Evolutionary conservation across 2,888 invertebrate species (phyloP), one percentile per base, ranked within the genome.

Genomic region (Pyrgus malvae): DNA sequence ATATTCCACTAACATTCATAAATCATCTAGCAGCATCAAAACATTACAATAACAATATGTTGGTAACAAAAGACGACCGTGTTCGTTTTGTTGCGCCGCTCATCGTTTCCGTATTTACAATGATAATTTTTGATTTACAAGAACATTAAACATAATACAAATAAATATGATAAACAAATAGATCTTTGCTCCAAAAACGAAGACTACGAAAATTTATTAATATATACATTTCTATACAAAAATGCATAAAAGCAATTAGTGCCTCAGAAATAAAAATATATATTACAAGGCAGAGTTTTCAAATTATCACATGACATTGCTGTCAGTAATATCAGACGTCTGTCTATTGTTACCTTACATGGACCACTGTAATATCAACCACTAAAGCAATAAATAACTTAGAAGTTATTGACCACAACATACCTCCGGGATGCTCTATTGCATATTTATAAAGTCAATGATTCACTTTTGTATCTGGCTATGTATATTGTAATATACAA

Each of bases 1-100:
- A 82, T 85, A 86, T 84, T 87, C 68, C 67, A 76, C 80, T 81
- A 82, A 83, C 78, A 68, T 76, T 76, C 78, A 78, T 79, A 78
- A 73, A 72, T 74, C 72, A 74, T 78, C 73, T 78, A 73, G 69
- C 72, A 72, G 72, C 68, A 74, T 74, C 65, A 72, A 71, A 72
- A 74, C 67, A 69, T 71, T 59, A 57, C 60, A 59, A 46, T 66
- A 68, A 57, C 63, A 69, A 67, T 60, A 57, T 63, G 64, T 64
- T 69, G 67, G 67, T 70, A 72, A 73, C 69, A 68, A 70, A 66
- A 65, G 64, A 63, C 53, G 38, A 40, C 11, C 11, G 37, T 21
- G 14, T 16, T 14, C 8, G 17, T 25, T 27, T 37, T 17, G 9
- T 27, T 27, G 27, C 37, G 21, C 31, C 31, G 38, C 37, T 14